Base-by-base conservation (phyloP, 2,888 invertebrate species). In the Fragum fragum region DNA sequence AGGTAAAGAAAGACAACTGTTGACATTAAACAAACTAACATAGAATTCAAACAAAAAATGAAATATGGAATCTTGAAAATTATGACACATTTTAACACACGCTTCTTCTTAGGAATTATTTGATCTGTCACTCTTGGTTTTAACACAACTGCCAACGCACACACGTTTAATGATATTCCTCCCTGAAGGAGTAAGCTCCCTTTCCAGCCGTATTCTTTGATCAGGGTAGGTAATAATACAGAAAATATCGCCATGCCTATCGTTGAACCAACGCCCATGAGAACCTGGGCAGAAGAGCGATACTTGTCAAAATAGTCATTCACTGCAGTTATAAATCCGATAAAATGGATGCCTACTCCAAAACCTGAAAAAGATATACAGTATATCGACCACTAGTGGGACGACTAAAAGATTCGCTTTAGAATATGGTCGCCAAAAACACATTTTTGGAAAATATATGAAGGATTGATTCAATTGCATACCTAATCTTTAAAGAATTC, bases 251-350 rank as follows among this genome's bases (percentile, higher is more conserved):
- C 70, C 70, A 70, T 70, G 18, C 70, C 70, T 1, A 53, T 70
- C 2, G 70, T 53, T 28, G 70, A 52, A 1, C 70, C 70, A 29
- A 70, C 70, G 0, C 70, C 70, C 53, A 70, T 53, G 1, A 70
- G 53, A 1, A 70, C 53, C 29, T 53, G 53, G 11, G 70, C 70
- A 0, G 53, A 47, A n/a, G 70, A 52, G 18, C 70, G 52, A 32
- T 70, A 70, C 53, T 29, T 70, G 52, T 70, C 52, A n/a, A 70
- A 70, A 26, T 70, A 53, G 53, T 53, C 52, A 21, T 53, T 53
- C 14, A 70, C 70, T 7, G 70, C 70, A 5, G 70, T 70, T 7
- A 70, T 70, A 36, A 70, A 70, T 21, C 53, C 70, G 26, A 70
- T 53, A 53, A 32, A 70, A 29, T 70, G 21, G 5, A 70, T 21